Base-by-base conservation (phyloP, 2,113 vertebrate genomes). In the Tachycineta bicolor region DNA sequence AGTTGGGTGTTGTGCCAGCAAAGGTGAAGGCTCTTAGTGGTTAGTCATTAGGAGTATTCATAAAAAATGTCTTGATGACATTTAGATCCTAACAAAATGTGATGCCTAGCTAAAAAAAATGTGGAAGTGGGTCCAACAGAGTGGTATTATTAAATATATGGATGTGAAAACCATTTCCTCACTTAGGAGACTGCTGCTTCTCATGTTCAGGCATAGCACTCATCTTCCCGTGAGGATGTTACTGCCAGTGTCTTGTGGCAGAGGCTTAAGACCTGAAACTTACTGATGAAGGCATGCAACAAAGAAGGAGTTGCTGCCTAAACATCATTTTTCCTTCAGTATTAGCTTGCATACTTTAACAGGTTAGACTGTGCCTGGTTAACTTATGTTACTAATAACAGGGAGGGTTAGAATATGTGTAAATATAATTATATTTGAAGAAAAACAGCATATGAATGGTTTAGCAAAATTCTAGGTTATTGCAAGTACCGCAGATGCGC, bases 21-120 rank as follows among this genome's bases (percentile, higher is more conserved):
- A 93, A 96, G 93, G 90, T 95, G 93, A 91, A 91, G 68, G 79
- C 70, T 86, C 49, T 90, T 92, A 81, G 90, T 78, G 78, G 69
- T 96, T 96, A 97, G 77, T 90, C 94, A 92, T 63, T 69, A 80
- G 74, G 91, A 88, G 90, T 31, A 63, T 75, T 90, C 56, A 58
- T 86, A 71, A 88, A 73, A 85, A n/a, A 68, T 52, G 44, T 88
- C 67, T 41, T 34, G 49, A 26, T 95, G 87, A 93, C 93, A 94
- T 94, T 94, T 87, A 93, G 63, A 77, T 74, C 52, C 47, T 82
- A 47, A 52, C 49, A 75, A 90, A 92, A 92, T 77, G 70, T 6
- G 16, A 63, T 85, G 62, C 34, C 64, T 79, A 9, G 33, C 85
- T 84, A 59, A 86, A 60, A 62, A 62, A 88, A 71, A 62, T 52